A percentile compares a stretch with the other conserved stretches of the same genome.
Conservation (phyloP, 2,797 vertebrate genomes). For the Scomberomorus guttatus region DNA sequence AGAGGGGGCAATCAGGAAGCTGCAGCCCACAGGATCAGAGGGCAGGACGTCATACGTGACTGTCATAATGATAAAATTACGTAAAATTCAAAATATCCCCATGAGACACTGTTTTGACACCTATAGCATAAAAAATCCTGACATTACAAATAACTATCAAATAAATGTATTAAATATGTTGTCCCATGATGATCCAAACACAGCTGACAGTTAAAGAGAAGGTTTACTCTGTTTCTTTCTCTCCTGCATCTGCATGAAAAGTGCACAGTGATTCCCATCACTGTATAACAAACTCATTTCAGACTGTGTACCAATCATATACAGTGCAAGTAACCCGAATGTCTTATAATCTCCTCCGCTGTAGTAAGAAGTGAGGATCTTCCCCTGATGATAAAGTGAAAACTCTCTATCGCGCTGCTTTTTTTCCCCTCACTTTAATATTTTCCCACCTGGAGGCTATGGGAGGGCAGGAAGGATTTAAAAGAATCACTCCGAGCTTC, state of each 20-base stretch:
- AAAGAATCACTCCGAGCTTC: conserved; percentile 35
- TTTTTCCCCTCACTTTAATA: conserved; percentile 42
- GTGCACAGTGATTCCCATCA: neutral
- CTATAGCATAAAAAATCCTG: neutral
- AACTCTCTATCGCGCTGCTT: neutral
- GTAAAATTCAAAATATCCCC: neutral
- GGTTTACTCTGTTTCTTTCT: neutral
- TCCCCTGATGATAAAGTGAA: conserved; percentile 26
- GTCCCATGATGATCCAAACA: neutral
- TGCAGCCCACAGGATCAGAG: no score
- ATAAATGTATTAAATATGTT: neutral
- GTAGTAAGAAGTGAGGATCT: conserved; percentile 4
- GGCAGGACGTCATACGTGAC: no score
- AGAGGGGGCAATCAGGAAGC: no score
- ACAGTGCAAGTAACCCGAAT: neutral
- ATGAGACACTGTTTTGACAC: neutral
- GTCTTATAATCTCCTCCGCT: conserved; percentile 15
- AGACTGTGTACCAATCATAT: neutral
- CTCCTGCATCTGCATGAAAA: neutral
- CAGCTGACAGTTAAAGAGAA: conserved; percentile 10
- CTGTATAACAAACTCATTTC: neutral
- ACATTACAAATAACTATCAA: neutral
- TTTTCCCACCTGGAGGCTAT: conserved; percentile 58
- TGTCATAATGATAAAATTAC: no score
- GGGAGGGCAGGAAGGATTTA: conserved; percentile 33